A percentile compares a stretch with the other conserved stretches of the same genome.
Conservation (phyloP, 30 jellyfish, hydroid and myxozoan species). For the Turritopsis dohrnii region DNA sequence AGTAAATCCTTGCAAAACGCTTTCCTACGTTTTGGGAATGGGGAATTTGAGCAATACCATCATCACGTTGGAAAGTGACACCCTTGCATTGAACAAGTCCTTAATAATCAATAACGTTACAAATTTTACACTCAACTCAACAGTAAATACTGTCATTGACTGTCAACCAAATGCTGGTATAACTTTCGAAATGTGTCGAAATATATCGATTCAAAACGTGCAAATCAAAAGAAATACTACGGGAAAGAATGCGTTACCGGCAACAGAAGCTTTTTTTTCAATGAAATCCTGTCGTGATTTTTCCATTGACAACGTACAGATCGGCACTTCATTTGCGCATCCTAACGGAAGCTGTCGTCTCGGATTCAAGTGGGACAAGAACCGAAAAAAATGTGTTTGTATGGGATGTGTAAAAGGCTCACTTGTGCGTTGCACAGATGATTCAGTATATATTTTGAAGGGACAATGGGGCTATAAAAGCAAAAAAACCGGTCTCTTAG, state of each 20-base stretch:
- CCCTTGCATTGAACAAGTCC: background rate
- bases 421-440: constrained; percentile 55
- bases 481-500: background rate
- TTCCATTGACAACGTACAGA: background rate
- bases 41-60: background rate
- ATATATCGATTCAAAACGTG: background rate
- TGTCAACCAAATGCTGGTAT: background rate
- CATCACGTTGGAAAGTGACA: background rate
- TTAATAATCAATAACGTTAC: background rate
- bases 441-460: constrained; percentile 26
- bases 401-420: constrained; percentile 34
- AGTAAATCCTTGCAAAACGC: background rate
- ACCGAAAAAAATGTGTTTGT: constrained; percentile 37
- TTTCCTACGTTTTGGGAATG: background rate
- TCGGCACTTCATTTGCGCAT: too few species aligned
- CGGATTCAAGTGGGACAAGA: constrained; percentile 34
- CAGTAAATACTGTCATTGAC: background rate
- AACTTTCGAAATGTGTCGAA: background rate
- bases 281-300: background rate
- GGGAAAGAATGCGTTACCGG: background rate
- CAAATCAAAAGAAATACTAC: background rate
- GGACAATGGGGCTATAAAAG: constrained; percentile 47
- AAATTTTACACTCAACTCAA: background rate
- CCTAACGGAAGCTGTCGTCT: too few species aligned
- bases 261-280: background rate